Base-by-base conservation (phyloP, 1,140 invertebrate genomes). In the Euura saliciscinereae region DNA sequence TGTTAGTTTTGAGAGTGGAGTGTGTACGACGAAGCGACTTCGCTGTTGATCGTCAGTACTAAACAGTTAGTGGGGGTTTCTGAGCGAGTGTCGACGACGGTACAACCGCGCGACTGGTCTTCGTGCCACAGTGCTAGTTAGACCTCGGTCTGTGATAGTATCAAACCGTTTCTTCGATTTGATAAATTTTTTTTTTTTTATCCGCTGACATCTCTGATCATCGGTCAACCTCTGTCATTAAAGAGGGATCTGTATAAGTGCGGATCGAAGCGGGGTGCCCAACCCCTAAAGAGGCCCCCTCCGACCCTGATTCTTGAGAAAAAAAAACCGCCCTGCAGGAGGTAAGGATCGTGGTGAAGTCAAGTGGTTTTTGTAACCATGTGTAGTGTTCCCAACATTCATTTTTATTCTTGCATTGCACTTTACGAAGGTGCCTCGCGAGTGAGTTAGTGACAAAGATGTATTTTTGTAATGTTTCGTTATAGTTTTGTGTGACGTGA, bases 91-190 rank as follows among this genome's bases (percentile, higher is more conserved):
- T 59, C 51, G 51, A 59, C 3, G n/a, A 10, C 68, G n/a, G 68
- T 28, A 28, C 28, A 28, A 28, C 28, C 28, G 28, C 28, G 28
- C 68, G 68, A 69, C 77, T 74, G 51, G 75, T 75, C 73, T 75
- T 79, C 82, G 79, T 80, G 79, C 80, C 82, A 84, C 85, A 87
- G 86, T 87, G 83, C 84, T 81, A 82, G 85, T 84, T 84, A 80
- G 80, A 83, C 85, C 79, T 83, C 82, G 78, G 84, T 75, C 83
- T 81, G 83, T 80, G 84, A 83, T 83, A 87, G 86, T 86, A 86
- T 67, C 1, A 28, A 28, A 28, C 28, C 82, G 82, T 59, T 59
- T n/a, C 51, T 59, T 59, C 51, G 51, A 59, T 59, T 59, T 6
- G 51, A 59, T 59, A 28, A 28, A 28, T 28, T 28, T 28, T 28